A percentile compares a stretch with the other conserved stretches of the same genome.
phyloP scores from a whole-genome alignment of 2,888 invertebrate species.

The Agrochola circellaris region DNA sequence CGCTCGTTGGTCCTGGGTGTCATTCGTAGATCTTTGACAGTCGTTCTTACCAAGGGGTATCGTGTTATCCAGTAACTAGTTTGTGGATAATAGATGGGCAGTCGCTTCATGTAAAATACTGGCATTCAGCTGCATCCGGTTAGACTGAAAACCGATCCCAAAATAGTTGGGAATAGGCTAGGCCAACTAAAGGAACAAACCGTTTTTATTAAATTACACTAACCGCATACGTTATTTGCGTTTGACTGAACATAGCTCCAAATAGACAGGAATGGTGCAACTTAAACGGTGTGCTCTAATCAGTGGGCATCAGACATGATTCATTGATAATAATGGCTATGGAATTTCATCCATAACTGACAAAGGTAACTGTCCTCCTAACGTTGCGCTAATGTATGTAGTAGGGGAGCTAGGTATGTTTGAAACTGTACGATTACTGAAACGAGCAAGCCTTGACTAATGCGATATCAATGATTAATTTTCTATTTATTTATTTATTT shows the following conservation, averaged over 20 bases:
- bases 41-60: too few species aligned
- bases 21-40: too few species aligned
- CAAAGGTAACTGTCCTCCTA: slow-evolving; percentile 44
- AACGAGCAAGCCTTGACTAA: not conserved
- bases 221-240: not conserved
- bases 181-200: not conserved
- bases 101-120: not conserved
- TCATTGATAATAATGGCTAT: slow-evolving; percentile 35
- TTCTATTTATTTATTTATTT: not conserved
- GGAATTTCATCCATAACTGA: slow-evolving; percentile 47
- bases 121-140: not conserved
- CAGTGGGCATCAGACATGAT: slow-evolving; percentile 6
- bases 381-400: not conserved
- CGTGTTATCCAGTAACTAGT: too few species aligned
- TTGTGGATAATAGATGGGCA: not conserved
- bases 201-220: not conserved
- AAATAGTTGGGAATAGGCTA: not conserved
- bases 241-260: not conserved
- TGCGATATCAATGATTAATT: not conserved
- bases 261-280: not conserved
- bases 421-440: not conserved
- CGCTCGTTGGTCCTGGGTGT: too few species aligned
- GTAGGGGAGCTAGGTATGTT: slow-evolving; percentile 4
- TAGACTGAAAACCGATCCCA: not conserved
- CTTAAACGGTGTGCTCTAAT: slow-evolving; percentile 16